Conservation (phyloP, 2,797 vertebrate genomes). For the Champsocephalus gunnari region DNA sequence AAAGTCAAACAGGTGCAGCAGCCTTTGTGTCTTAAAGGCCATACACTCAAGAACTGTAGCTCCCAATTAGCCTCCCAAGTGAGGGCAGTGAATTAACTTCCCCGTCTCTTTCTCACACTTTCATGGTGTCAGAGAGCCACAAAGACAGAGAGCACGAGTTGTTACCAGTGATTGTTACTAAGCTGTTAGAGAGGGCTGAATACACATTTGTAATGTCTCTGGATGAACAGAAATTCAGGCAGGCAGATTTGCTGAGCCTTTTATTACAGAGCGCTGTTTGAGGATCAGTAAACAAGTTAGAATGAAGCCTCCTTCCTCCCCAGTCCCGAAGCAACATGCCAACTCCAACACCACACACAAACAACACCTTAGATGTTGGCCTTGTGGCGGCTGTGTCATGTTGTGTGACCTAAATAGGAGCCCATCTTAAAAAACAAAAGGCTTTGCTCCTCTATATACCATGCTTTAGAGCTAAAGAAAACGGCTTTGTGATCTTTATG, state of each 20-base stretch:
- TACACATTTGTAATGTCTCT: constrained; percentile 26
- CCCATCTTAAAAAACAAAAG: constrained; percentile 14
- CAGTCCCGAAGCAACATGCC: constrained; percentile 21
- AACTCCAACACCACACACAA: constrained; percentile 25
- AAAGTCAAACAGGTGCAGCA: constrained; percentile 27
- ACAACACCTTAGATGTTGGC: constrained; percentile 43
- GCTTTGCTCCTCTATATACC: background rate
- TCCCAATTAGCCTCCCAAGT: constrained; percentile 33
- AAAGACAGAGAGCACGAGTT: background rate
- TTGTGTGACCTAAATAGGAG: constrained; percentile 61
- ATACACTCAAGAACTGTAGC: constrained; percentile 32
- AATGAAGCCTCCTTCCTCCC: constrained; percentile 21
- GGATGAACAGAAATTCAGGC: constrained; percentile 24
- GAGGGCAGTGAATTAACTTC: constrained; percentile 41
- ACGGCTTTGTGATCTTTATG: background rate
- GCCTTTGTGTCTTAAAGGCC: constrained; percentile 57
- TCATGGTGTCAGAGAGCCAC: constrained; percentile 15
- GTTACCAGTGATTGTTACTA: constrained; percentile 2
- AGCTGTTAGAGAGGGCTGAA: constrained; percentile 13
- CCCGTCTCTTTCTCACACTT: constrained; percentile 15
- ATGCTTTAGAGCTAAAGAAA: background rate
- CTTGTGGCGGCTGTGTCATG: constrained; percentile 39
- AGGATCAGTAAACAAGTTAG: constrained; percentile 29
- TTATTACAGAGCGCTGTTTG: constrained; percentile 13
- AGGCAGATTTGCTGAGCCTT: constrained; percentile 25